Conservation (phyloP, 2,113 vertebrate genomes). For the Nycticryphes semicollaris region DNA sequence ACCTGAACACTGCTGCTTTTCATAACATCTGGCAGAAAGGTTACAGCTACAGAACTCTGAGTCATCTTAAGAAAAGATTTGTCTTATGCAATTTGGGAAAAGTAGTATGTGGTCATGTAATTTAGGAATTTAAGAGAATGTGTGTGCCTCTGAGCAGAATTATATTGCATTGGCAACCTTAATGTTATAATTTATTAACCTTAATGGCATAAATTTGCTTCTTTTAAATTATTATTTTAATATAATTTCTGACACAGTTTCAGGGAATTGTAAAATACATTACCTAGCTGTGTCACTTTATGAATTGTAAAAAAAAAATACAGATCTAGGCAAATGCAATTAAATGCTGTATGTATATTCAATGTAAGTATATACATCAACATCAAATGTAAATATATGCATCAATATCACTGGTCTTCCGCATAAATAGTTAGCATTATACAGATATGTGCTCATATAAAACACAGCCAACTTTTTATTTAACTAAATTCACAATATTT, state of each 20-base stretch:
- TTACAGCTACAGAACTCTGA: not conserved
- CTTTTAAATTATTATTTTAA: not conserved
- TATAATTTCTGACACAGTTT: not conserved
- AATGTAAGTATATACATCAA: not conserved
- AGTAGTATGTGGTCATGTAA: not conserved
- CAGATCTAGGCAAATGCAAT: not conserved
- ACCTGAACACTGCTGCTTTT: not conserved
- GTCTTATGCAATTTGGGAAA: not conserved
- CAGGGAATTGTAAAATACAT: not conserved
- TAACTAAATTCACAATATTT: not conserved
- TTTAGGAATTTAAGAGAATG: slow-evolving; percentile 1
- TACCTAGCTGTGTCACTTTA: not conserved
- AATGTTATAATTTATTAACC: not conserved
- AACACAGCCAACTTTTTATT: not conserved
- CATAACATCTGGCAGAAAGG: not conserved
- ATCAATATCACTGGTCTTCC: not conserved
- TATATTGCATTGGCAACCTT: not conserved
- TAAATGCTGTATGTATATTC: not conserved
- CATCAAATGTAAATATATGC: not conserved
- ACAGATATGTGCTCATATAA: not conserved
- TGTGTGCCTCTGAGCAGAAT: not conserved
- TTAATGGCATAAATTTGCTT: not conserved
- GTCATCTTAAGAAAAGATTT: not conserved
- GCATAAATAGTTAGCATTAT: not conserved
- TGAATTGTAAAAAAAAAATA: not conserved